These are phyloP conservation scores for Astyanax mexicanus DNA, from an alignment of 2,797 vertebrate genomes.

Conservation along the genomic window DNA sequence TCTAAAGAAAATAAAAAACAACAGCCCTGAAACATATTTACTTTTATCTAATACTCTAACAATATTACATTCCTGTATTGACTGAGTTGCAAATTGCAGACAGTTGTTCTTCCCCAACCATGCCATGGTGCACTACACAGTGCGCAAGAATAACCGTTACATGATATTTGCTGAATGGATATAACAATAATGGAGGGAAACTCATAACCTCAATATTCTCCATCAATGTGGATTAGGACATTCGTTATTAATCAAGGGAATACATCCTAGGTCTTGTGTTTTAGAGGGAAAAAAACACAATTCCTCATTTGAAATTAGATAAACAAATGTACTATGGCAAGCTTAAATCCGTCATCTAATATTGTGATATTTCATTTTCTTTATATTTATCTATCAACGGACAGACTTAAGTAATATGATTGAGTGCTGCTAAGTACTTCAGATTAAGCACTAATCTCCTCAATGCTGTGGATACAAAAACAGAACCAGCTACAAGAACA, in stretches of 20 bases:
- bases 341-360: slow-evolving; percentile 45
- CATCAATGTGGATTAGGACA: slow-evolving; percentile 50
- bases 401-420: slow-evolving; percentile 45
- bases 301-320: slow-evolving; percentile 42
- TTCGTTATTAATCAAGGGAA: slow-evolving; percentile 52
- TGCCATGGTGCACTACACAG: background rate
- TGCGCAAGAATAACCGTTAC: slow-evolving; percentile 31
- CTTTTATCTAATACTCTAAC: slow-evolving; percentile 29
- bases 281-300: slow-evolving; percentile 17
- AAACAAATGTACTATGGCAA: slow-evolving; percentile 30
- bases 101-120: slow-evolving; percentile 6
- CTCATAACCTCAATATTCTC: slow-evolving; percentile 44
- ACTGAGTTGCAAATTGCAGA: slow-evolving; percentile 30
- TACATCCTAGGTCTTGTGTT: slow-evolving; percentile 33
- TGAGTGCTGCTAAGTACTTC: slow-evolving; percentile 37
- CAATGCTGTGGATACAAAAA: slow-evolving; percentile 42
- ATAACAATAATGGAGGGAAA: slow-evolving; percentile 33
- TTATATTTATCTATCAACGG: slow-evolving; percentile 7
- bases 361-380: slow-evolving; percentile 32
- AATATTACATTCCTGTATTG: slow-evolving; percentile 40
- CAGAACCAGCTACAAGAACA: background rate
- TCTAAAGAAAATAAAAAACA: slow-evolving; percentile 25
- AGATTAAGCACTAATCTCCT: slow-evolving; percentile 44
- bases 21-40: slow-evolving; percentile 8
- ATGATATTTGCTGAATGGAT: slow-evolving; percentile 37